Evolutionary conservation across 2,888 invertebrate genomes (phyloP), one percentile per base, ranked within the genome.

Genomic region (Agriopis marginaria): DNA sequence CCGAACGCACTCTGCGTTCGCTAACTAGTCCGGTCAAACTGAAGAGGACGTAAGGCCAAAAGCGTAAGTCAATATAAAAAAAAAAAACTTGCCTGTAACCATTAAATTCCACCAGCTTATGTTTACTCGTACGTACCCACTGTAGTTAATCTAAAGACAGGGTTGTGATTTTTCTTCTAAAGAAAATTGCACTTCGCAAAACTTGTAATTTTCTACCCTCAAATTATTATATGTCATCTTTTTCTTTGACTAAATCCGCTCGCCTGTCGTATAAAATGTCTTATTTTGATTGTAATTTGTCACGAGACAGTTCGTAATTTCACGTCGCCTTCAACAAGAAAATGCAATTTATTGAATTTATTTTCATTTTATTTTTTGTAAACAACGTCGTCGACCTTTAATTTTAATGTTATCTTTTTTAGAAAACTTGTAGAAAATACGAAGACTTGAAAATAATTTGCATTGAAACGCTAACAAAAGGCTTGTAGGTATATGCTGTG

Each of bases 371-470:
- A 23, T 23, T 63, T 56, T 47, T 63, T 11, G 63, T 63, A 58
- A 66, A 55, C 50, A 64, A 60, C 44, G 71, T 67, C 64, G 44
- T 40, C 47, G 32, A 68, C 55, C 64, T 56, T n/a, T n/a, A n/a
- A n/a, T n/a, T 39, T 63, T n/a, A 54, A 40, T 47, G 4, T 7
- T n/a, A 39, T 14, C 39, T 49, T 32, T 42, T 32, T 10, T 3
- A 32, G 45, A 9, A 14, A n/a, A n/a, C 1, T n/a, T 44, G 4
- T 12, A 10, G 0, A 17, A 9, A 56, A 42, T 10, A 40, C 12
- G 40, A 40, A 14, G 3, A 14, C 0, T 55, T 17, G 50, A 50
- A 49, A 0, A 49, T 14, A 14, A 2, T 47, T 45, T 12, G 11
- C 3, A 12, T 7, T 3, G 8, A 44, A 12, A 12, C 47, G 47